Percentiles rank a stretch among this genome's conserved stretches.
Evolutionary conservation across 2,888 invertebrate genomes (phyloP).

Genomic region (Caenorhabditis japonica): DNA sequence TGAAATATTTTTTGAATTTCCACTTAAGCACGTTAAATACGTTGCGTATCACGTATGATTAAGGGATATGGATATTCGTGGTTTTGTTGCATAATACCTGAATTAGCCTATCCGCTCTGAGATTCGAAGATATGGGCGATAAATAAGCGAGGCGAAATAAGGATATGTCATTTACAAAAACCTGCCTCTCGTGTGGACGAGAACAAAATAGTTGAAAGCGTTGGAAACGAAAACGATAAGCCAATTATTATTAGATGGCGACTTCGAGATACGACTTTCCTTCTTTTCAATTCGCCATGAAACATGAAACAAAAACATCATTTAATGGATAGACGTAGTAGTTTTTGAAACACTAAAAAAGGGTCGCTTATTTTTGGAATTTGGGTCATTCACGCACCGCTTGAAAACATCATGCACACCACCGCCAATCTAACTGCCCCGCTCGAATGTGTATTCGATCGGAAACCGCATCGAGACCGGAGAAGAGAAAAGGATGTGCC

Average conservation of each 20-base stretch:
- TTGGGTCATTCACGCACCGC: conserved; percentile 41
- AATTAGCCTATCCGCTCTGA: too few relatives aligned
- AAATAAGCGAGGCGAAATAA: too few relatives aligned
- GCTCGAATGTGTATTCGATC: conserved; percentile 35
- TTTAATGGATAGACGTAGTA: too few relatives aligned
- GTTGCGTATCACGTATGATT: too few relatives aligned
- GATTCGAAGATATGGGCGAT: too few relatives aligned
- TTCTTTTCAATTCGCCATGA: too few relatives aligned
- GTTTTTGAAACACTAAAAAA: conserved; percentile 23
- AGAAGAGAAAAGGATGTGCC: conserved; percentile 16
- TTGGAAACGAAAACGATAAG: conserved; percentile 29
- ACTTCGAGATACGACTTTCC: conserved; percentile 18
- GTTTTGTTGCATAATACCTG: too few relatives aligned
- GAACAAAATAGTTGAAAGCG: conserved; percentile 14
- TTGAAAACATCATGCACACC: conserved; percentile 16
- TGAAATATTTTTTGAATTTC: too few relatives aligned
- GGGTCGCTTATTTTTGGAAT: too few relatives aligned
- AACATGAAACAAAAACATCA: too few relatives aligned
- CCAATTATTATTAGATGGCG: conserved; percentile 33
- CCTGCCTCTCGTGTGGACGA: conserved; percentile 25
- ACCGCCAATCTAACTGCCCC: conserved; percentile 34
- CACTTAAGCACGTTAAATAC: too few relatives aligned
- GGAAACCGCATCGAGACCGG: conserved; percentile 12
- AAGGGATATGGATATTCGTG: too few relatives aligned
- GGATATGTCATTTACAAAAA: conserved; percentile 21